Percentiles rank a stretch among this genome's conserved stretches.
Conservation (phyloP, 2,113 vertebrate genomes). For the Pelobates fuscus region DNA sequence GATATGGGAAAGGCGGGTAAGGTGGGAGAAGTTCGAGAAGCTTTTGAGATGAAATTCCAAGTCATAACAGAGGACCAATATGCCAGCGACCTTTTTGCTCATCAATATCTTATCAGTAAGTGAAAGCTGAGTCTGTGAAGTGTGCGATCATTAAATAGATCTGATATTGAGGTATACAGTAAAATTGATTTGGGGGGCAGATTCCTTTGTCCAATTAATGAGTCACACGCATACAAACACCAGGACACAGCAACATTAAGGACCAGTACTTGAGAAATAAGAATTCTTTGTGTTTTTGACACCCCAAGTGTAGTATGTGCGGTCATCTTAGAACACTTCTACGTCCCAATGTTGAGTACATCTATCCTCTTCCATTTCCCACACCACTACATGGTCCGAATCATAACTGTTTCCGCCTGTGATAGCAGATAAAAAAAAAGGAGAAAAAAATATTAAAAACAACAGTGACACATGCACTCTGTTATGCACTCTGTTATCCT, state of each 20-base stretch:
- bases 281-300: no score
- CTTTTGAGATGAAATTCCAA: no score
- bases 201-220: neutral
- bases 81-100: neutral
- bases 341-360: conserved; percentile 82
- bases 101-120: neutral
- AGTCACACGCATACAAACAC: neutral
- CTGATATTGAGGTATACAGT: neutral
- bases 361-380: conserved; percentile 72
- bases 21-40: neutral
- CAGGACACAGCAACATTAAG: neutral
- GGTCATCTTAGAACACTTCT: conserved; percentile 68
- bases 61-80: neutral
- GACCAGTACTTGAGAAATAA: neutral
- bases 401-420: conserved; percentile 86
- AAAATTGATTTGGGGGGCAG: neutral
- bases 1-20: neutral
- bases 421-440: neutral
- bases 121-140: neutral
- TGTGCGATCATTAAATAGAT: neutral
- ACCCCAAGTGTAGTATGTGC: neutral
- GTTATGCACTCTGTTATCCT: no score
- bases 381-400: conserved; percentile 81
- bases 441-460: conserved; percentile 8
- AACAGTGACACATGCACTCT: no score